A percentile compares a stretch with the other conserved stretches of the same genome.
These are phyloP conservation scores for Blennius ocellaris DNA, from an alignment of 2,113 vertebrate genomes.

Conservation along the genomic window DNA sequence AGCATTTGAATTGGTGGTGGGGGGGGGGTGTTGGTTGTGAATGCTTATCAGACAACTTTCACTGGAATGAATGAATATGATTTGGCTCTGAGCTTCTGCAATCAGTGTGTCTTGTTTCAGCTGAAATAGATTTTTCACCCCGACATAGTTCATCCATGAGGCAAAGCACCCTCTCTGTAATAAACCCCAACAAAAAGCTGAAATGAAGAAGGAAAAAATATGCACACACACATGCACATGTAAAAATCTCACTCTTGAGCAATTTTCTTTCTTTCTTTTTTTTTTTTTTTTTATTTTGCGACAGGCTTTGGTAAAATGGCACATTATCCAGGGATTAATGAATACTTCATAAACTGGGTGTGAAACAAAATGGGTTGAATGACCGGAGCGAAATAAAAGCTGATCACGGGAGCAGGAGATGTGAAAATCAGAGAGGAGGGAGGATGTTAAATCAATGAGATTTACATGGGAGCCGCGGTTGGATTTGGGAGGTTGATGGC, in stretches of 20 bases:
- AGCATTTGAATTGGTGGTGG: conserved; percentile 44
- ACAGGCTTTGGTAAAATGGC: conserved; percentile 50
- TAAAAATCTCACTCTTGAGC: conserved; percentile 55
- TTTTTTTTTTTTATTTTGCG: conserved; percentile 53
- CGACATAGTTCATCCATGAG: conserved; percentile 71
- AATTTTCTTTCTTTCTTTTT: too few species aligned
- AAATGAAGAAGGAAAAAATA: conserved; percentile 29
- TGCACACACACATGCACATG: conserved; percentile 30
- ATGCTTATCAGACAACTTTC: conserved; percentile 60
- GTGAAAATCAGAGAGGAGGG: conserved; percentile 47
- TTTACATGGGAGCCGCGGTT: conserved; percentile 62
- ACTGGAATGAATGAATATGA: conserved; percentile 72
- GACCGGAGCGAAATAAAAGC: conserved; percentile 57
- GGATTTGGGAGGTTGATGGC: conserved; percentile 59
- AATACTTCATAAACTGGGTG: conserved; percentile 60
- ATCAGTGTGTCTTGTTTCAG: conserved; percentile 78
- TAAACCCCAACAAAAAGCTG: conserved; percentile 47
- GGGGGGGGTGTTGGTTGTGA: conserved; percentile 1
- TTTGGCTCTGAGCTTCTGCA: conserved; percentile 73
- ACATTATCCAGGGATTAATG: conserved; percentile 68
- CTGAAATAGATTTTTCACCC: conserved; percentile 70
- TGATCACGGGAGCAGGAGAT: conserved; percentile 63
- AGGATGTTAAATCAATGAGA: conserved; percentile 67
- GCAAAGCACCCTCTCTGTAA: conserved; percentile 66
- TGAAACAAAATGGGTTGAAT: conserved; percentile 57